Evolutionary conservation across 2,113 vertebrate species (phyloP).

Genomic region (Eptesicus fuscus): DNA sequence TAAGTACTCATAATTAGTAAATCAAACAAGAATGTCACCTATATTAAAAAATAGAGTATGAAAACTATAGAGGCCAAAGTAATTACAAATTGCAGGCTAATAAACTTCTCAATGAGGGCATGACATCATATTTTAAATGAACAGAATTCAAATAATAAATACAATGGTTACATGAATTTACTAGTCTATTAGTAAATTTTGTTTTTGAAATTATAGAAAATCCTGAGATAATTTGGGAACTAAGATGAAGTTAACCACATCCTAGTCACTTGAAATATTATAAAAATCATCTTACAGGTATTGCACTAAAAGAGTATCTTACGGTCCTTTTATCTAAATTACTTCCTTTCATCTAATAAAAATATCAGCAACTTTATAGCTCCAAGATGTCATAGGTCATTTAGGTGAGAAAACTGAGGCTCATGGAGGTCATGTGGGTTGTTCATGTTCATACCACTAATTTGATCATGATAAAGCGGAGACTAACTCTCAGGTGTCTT

Average conservation of each 20-base stretch:
- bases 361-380: not conserved
- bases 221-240: not conserved
- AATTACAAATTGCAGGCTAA: not conserved
- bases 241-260: not conserved
- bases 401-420: not conserved
- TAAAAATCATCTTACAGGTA: not conserved
- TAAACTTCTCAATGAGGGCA: not conserved
- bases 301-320: not conserved
- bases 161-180: not conserved
- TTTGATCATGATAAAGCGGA: not conserved
- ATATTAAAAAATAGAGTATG: not conserved
- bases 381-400: not conserved
- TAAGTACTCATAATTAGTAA: not conserved
- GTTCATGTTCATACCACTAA: not conserved
- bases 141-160: slow-evolving; percentile 15
- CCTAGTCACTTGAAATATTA: slow-evolving; percentile 5
- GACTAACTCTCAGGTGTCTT: not conserved
- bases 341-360: not conserved
- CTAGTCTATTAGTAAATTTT: not conserved
- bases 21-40: not conserved
- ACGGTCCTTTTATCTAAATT: not conserved
- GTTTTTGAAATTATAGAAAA: slow-evolving; percentile 9
- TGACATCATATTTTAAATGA: slow-evolving; percentile 3
- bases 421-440: not conserved
- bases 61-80: not conserved